Conservation (phyloP, 1,140 invertebrate genomes). For the Drosophila nasuta region DNA sequence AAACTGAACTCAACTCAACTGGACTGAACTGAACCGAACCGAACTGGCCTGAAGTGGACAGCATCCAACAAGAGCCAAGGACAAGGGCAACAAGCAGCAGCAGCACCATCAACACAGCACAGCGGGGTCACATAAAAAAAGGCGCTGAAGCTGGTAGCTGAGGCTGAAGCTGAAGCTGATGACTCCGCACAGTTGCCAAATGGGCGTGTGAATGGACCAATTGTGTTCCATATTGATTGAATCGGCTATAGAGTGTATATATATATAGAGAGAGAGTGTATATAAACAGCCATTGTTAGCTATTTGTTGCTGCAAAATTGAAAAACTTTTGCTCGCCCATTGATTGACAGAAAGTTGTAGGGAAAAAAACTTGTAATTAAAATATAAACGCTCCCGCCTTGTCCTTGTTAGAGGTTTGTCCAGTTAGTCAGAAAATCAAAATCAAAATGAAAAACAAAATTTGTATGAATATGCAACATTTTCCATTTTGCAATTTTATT, state of each 20-base stretch:
- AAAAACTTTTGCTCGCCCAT: conserved; percentile 65
- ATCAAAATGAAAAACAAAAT: no score
- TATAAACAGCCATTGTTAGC: conserved; percentile 75
- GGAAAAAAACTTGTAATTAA: conserved; percentile 67
- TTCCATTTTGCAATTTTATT: conserved; percentile 51
- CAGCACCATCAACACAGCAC: neutral
- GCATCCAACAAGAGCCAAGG: neutral
- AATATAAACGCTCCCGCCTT: conserved; percentile 57
- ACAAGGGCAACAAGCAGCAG: neutral
- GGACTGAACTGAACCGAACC: conserved; percentile 36
- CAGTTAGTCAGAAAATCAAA: no score
- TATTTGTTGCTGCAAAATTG: conserved; percentile 82
- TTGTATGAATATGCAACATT: conserved; percentile 5
- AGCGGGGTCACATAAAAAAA: conserved; percentile 1
- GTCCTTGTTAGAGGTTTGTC: neutral
- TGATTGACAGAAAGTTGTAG: conserved; percentile 55
- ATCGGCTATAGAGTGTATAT: conserved; percentile 36
- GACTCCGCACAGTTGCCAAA: conserved; percentile 45
- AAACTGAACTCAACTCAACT: conserved; percentile 55
- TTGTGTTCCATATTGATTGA: conserved; percentile 80
- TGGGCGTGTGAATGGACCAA: conserved; percentile 81
- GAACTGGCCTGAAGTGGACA: neutral
- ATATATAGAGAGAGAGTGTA: conserved; percentile 13
- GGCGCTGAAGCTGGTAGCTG: neutral
- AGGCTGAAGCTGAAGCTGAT: neutral